These are phyloP conservation scores for Toxonevra muliebris DNA, from an alignment of 2,888 invertebrate species.

Conservation along the genomic window DNA sequence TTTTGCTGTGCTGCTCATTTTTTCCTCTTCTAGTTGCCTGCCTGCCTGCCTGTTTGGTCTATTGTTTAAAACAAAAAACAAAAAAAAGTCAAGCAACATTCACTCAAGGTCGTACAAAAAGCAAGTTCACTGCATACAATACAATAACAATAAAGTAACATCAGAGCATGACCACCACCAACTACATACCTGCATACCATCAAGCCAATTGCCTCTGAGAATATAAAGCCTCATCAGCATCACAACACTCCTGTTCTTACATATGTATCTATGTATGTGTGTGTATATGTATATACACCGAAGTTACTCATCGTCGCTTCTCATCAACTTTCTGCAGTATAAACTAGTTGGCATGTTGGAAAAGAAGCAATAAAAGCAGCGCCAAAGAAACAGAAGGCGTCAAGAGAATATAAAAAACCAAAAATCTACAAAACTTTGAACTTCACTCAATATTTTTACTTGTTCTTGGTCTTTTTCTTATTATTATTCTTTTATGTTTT, in stretches of 20 bases:
- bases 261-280: not conserved
- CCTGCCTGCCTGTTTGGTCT: too few species aligned
- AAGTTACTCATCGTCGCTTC: not conserved
- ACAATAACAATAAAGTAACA: not conserved
- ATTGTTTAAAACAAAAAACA: too few species aligned
- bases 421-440: not conserved
- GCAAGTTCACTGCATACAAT: constrained; percentile 2
- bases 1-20: too few species aligned
- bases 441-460: constrained; percentile 1
- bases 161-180: not conserved
- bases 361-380: not conserved
- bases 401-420: too few species aligned
- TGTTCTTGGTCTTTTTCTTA: not conserved
- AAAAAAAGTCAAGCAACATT: not conserved
- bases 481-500: not conserved
- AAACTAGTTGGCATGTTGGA: not conserved
- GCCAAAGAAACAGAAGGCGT: not conserved
- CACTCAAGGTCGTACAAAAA: not conserved
- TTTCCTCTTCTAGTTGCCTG: too few species aligned
- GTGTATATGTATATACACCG: not conserved
- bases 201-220: too few species aligned
- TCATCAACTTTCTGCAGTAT: not conserved
- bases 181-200: not conserved
- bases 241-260: not conserved
- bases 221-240: too few species aligned